Evolutionary conservation across 2,113 vertebrate species (phyloP).

Genomic region (Lathamus discolor): DNA sequence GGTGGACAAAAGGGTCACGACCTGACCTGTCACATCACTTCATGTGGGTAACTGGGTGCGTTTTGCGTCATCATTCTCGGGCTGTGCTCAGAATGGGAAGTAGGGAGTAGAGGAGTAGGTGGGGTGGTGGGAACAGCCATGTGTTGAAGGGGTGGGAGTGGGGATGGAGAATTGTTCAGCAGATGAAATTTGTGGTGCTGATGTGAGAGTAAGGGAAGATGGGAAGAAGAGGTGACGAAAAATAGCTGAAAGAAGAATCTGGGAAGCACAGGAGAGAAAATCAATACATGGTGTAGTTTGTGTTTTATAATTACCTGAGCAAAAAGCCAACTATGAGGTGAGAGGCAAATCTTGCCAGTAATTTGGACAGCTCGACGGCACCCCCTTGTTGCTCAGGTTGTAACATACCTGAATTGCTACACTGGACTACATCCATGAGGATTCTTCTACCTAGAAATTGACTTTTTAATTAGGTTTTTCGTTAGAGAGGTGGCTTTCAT

Average conservation of each 20-base stretch:
- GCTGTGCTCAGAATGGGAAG: not conserved
- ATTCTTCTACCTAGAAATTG: not conserved
- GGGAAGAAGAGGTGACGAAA: not conserved
- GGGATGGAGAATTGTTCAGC: not conserved
- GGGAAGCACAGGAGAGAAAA: not conserved
- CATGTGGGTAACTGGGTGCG: not conserved
- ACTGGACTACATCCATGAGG: not conserved
- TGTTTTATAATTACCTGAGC: not conserved
- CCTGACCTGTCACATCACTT: rapidly evolving
- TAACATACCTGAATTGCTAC: not conserved
- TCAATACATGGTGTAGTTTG: not conserved
- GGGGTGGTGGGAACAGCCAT: not conserved
- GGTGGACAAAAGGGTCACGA: not conserved
- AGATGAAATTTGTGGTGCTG: not conserved
- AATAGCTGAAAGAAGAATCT: not conserved
- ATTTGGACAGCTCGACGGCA: not conserved
- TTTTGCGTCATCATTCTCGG: not conserved
- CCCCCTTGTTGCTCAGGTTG: not conserved
- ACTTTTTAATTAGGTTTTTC: not conserved
- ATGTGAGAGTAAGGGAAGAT: not conserved
- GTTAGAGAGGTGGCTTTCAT: not conserved
- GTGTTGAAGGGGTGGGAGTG: not conserved
- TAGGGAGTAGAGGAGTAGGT: not conserved
- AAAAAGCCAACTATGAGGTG: not conserved
- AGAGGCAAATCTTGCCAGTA: not conserved